Evolutionary conservation across 2,888 invertebrate species (phyloP).

Genomic region (Metellina segmentata): DNA sequence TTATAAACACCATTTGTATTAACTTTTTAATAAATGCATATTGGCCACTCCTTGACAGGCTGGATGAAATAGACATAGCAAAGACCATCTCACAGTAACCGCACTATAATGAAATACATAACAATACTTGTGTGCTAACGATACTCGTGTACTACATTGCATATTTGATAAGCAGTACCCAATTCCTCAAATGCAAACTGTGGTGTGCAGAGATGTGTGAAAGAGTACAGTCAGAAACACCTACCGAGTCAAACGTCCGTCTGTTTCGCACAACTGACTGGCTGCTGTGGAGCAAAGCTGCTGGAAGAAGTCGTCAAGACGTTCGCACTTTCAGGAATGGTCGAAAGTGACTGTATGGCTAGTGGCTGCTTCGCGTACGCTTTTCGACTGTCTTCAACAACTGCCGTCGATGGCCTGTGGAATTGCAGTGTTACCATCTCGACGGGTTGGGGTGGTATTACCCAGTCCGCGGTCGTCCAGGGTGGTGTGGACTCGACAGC

Average conservation of each 20-base stretch:
- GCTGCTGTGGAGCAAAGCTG: conserved; percentile 29
- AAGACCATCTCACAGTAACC: too few relatives aligned
- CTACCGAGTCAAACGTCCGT: conserved; percentile 71
- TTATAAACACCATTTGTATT: too few relatives aligned
- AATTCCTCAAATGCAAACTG: too few relatives aligned
- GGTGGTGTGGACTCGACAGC: conserved; percentile 52
- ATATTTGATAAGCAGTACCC: too few relatives aligned
- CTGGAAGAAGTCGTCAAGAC: conserved; percentile 36
- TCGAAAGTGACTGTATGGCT: conserved; percentile 43
- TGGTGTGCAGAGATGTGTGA: too few relatives aligned
- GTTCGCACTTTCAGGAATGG: conserved; percentile 37
- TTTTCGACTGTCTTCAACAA: conserved; percentile 7
- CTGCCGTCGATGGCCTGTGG: conserved; percentile 10
- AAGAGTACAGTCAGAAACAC: neutral
- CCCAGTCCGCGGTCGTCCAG: conserved; percentile 70
- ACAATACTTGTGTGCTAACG: too few relatives aligned
- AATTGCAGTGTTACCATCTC: conserved; percentile 73
- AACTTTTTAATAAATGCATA: too few relatives aligned
- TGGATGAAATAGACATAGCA: too few relatives aligned
- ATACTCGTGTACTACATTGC: too few relatives aligned
- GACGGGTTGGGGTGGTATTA: conserved; percentile 67
- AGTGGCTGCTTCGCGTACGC: conserved; percentile 25
- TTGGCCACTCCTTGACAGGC: too few relatives aligned
- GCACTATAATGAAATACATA: too few relatives aligned
- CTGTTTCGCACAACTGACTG: conserved; percentile 47